These are phyloP conservation scores for Vulpes lagopus DNA, from an alignment of 2,113 vertebrate genomes.

Conservation along the genomic window DNA sequence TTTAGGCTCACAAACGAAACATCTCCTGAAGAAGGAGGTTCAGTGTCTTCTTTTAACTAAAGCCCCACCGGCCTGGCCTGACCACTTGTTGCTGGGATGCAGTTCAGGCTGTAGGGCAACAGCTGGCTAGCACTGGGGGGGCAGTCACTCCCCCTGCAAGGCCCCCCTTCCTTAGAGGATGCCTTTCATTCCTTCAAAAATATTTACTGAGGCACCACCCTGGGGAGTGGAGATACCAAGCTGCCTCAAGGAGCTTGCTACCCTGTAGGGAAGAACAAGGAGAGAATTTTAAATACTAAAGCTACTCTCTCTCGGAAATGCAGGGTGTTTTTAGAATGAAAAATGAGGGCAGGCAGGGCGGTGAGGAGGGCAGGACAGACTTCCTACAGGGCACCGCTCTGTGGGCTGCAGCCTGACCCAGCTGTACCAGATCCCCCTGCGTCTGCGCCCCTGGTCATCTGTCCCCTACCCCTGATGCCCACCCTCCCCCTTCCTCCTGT, in stretches of 20 bases:
- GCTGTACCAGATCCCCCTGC: no score
- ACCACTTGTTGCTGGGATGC: no score
- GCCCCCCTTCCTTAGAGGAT: background rate
- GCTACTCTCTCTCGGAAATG: fast-evolving
- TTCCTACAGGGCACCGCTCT: fast-evolving
- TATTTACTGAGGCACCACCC: background rate
- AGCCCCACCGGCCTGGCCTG: background rate
- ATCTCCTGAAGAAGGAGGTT: background rate
- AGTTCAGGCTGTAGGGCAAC: no score
- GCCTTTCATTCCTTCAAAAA: background rate
- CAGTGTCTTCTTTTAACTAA: background rate
- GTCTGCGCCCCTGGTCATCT: background rate
- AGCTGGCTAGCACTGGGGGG: background rate
- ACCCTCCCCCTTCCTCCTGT: fast-evolving
- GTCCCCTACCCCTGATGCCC: background rate
- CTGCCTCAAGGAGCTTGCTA: background rate
- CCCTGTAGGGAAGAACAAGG: fast-evolving
- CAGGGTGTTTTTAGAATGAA: background rate
- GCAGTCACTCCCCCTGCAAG: fast-evolving
- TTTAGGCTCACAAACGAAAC: background rate
- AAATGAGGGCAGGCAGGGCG: fast-evolving
- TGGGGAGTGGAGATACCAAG: fast-evolving
- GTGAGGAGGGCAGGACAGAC: background rate
- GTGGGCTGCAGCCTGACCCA: no score
- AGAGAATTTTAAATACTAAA: background rate